Conservation (phyloP, 2,113 vertebrate species). For the Pyrgilauda ruficollis region DNA sequence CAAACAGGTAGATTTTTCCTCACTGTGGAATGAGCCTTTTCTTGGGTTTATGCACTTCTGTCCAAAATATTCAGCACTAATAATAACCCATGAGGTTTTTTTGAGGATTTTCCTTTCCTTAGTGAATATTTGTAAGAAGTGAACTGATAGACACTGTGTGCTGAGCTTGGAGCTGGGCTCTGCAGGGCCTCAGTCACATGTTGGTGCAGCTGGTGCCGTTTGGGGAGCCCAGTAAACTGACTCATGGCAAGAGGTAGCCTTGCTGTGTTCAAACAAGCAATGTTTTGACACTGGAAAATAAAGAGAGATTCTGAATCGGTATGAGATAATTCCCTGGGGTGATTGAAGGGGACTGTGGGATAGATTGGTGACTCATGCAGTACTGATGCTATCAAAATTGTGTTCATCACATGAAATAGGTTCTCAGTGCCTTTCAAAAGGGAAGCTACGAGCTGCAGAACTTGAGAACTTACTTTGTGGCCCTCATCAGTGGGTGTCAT, state of each 20-base stretch:
- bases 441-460: background rate
- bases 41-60: background rate
- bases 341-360: background rate
- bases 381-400: background rate
- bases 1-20: background rate
- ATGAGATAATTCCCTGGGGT: background rate
- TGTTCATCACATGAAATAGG: background rate
- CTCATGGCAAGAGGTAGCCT: background rate
- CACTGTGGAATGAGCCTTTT: background rate
- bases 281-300: background rate
- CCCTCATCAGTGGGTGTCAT: rapidly evolving
- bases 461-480: background rate
- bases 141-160: background rate
- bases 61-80: background rate
- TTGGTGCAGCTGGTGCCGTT: background rate
- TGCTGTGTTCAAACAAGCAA: background rate
- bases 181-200: background rate
- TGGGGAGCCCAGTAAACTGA: background rate
- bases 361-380: background rate
- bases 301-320: background rate
- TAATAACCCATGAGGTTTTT: rapidly evolving
- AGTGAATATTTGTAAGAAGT: background rate
- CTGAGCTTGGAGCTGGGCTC: background rate
- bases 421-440: background rate
- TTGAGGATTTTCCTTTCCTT: background rate